Conservation (phyloP, 2,797 vertebrate genomes). For the Strix occidentalis region DNA sequence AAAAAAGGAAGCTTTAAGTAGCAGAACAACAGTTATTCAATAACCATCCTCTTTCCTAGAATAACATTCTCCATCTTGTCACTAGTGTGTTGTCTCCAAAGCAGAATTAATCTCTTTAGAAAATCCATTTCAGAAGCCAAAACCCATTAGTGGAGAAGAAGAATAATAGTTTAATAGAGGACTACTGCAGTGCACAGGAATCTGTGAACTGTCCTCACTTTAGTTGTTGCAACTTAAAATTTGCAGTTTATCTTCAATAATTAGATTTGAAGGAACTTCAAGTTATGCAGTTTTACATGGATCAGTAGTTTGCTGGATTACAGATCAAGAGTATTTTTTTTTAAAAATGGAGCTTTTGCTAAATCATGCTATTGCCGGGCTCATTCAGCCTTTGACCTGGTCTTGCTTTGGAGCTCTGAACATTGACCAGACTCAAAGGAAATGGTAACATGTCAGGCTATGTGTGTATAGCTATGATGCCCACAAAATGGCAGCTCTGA, state of each 20-base stretch:
- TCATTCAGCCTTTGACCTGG: neutral
- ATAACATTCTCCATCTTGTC: neutral
- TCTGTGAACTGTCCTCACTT: neutral
- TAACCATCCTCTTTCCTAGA: neutral
- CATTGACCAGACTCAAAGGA: neutral
- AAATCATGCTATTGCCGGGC: neutral
- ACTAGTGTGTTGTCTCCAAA: neutral
- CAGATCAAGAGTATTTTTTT: neutral
- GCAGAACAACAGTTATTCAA: neutral
- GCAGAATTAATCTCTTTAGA: neutral
- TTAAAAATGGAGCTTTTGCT: neutral
- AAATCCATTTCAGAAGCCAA: neutral
- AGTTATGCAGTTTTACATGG: neutral
- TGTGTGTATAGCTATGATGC: neutral
- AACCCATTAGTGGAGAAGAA: neutral
- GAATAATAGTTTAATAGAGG: neutral
- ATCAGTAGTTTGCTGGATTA: neutral
- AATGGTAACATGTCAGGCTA: neutral
- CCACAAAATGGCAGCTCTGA: neutral
- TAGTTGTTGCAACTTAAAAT: neutral
- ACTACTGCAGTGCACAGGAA: neutral
- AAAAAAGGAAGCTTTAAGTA: neutral
- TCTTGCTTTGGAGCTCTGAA: neutral
- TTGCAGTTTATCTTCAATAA: neutral
- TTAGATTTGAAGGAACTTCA: neutral